Evolutionary conservation across 2,888 invertebrate genomes (phyloP), one percentile per base, ranked within the genome.

Genomic region (Meloe dianella): DNA sequence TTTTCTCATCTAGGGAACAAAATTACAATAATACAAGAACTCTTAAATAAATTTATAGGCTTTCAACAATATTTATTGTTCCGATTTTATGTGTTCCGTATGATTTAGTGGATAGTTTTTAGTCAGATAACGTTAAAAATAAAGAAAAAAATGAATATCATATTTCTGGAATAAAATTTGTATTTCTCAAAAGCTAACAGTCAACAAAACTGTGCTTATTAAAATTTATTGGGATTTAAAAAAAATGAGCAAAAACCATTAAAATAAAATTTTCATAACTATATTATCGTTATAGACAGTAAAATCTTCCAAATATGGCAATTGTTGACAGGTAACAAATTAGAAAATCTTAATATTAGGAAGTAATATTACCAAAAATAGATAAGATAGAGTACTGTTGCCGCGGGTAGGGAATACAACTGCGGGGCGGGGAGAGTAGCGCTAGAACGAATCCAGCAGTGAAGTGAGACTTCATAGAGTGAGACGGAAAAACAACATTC

Each of bases 91-190:
- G 14, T 27, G 14, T 27, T 14, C 14, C 7, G 14, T 27, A 54
- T 54, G 27, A 54, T 54, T 54, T 54, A 54, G 24, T 54, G 27
- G 27, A 54, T 54, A n/a, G 47, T 47, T 47, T 20, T 20, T 2
- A 0, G 47, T 8, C 20, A 9, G 9, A 47, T 12, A 12, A 24
- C 24, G 6, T 3, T n/a, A n/a, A n/a, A n/a, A n/a, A n/a, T n/a
- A n/a, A n/a, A n/a, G 4, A 12, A 22, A 27, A 14, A 54, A 54
- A 4, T 14, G 7, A 54, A 27, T 27, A 12, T 38, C 38, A 38
- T 6, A 7, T 10, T 12, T 51, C 20, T 22, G 2, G 10, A 47
- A 47, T 20, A 14, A 54, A 22, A 14, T 24, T 54, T 14, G 24
- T 24, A 54, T 47, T 47, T 20, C 9, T 20, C 54, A 54, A 14